A percentile compares a stretch with the other conserved stretches of the same genome.
phyloP scores from a whole-genome alignment of 2,888 invertebrate genomes.

The Adelognathus sp. region DNA sequence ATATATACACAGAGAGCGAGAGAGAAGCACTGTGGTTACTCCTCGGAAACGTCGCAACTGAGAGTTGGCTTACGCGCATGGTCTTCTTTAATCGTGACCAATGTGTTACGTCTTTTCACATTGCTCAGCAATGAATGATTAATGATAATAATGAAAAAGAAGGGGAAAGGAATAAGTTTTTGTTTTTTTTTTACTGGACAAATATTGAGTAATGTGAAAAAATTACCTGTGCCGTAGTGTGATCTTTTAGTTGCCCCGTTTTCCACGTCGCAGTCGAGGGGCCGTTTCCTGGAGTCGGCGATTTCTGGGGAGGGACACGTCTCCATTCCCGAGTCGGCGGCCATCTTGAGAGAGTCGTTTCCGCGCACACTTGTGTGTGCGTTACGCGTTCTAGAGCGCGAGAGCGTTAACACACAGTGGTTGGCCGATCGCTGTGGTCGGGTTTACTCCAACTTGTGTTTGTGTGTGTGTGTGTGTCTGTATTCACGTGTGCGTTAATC shows the following conservation, averaged over 20 bases:
- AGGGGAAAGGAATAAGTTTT: not conserved
- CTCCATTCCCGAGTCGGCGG: constrained; percentile 96
- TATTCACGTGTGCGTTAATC: not conserved
- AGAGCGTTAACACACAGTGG: constrained; percentile 12
- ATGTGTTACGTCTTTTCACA: not conserved
- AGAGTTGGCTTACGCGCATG: not conserved
- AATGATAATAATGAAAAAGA: not conserved
- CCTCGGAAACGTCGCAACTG: not conserved
- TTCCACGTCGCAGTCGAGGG: constrained; percentile 93
- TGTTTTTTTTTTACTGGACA: too few relatives aligned
- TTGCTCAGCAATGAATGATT: constrained; percentile 1
- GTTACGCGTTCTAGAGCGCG: constrained; percentile 23
- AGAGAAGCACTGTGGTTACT: not conserved
- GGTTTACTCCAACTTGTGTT: not conserved
- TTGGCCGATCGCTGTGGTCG: constrained; percentile 8
- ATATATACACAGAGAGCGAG: not conserved
- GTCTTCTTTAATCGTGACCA: not conserved
- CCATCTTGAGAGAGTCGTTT: constrained; percentile 86
- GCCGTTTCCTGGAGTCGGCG: constrained; percentile 94
- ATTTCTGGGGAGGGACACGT: constrained; percentile 96
- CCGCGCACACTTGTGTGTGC: constrained; percentile 68
- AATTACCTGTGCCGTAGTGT: constrained; percentile 93
- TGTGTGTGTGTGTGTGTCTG: not conserved
- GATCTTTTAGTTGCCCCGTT: constrained; percentile 95
- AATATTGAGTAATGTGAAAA: constrained; percentile 1